Evolutionary conservation across 2,797 vertebrate species (phyloP).

Genomic region (Catharus ustulatus): DNA sequence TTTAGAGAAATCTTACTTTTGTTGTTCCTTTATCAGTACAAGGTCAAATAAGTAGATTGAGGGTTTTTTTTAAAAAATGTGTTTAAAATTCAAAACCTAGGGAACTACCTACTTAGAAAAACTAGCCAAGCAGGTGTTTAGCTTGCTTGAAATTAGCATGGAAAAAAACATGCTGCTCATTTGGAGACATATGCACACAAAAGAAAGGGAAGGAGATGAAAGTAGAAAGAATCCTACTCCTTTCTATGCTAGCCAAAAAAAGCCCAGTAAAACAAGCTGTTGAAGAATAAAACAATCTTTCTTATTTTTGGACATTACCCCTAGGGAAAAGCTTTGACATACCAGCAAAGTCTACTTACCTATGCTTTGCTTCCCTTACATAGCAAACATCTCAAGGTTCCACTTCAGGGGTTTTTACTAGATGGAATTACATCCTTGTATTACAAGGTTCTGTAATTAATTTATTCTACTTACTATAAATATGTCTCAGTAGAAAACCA

Average conservation of each 20-base stretch:
- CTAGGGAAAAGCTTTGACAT: constrained; percentile 7
- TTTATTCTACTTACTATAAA: constrained; percentile 58
- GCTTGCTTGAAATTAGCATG: not conserved
- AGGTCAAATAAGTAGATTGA: not conserved
- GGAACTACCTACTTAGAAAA: not conserved
- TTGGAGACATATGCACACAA: not conserved
- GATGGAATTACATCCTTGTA: constrained; percentile 50
- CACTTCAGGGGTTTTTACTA: constrained; percentile 52
- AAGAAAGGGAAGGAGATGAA: not conserved
- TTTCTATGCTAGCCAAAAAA: not conserved
- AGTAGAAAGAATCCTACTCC: not conserved
- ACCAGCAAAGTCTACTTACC: constrained; percentile 25
- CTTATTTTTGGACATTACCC: constrained; percentile 6
- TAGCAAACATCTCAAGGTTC: constrained; percentile 40
- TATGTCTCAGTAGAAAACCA: constrained; percentile 59
- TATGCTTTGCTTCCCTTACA: constrained; percentile 44
- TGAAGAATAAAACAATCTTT: not conserved
- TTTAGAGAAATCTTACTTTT: not conserved
- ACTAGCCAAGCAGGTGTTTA: not conserved
- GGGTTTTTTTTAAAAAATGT: not conserved
- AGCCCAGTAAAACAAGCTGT: not conserved
- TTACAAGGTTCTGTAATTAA: constrained; percentile 58
- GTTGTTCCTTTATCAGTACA: not conserved
- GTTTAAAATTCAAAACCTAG: not conserved
- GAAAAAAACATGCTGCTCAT: not conserved